Evolutionary conservation across 2,888 invertebrate genomes (phyloP), one percentile per base, ranked within the genome.

Genomic region (Magallana nippona): DNA sequence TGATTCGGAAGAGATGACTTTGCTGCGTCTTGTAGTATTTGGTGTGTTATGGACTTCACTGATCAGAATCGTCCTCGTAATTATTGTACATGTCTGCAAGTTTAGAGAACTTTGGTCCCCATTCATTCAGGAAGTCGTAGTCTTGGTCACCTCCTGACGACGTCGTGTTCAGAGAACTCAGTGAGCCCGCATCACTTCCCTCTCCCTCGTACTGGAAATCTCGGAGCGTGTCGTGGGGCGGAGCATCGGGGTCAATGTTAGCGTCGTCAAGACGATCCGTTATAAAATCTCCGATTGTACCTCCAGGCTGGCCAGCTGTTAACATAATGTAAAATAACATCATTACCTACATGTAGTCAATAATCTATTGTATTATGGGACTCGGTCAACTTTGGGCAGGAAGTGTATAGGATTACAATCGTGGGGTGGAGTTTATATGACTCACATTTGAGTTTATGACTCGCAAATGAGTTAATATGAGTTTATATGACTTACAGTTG

Each of bases 171-270:
- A 99, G 96, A 81, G 99, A 99, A 93, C 98, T 98, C 83, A 99
- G 95, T 1, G 98, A 98, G 83, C 98, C 99, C 63, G 98, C 98
- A 86, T 98, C 98, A 94, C 98, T 98, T 95, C 98, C 98, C 15
- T 91, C 93, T 71, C 99, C 99, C 95, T 99, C 99, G 92, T 99
- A 99, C 85, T 98, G 98, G 95, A 99, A 99, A 95, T 99, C 99
- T 94, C 99, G 96, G 90, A 99, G 96, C 94, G 99, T 99, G 94
- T 99, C 99, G 94, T 98, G 98, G 10, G 99, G 99, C 84, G 99
- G 99, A 83, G 98, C 98, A 94, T 98, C 98, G 1, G 98, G 98
- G 95, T 99, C 99, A 93, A 97, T 97, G 95, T 99, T 98, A 55
- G 98, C 98, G 89, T 98, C 96, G 93, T 97, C 97, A 95, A 99